Conservation (phyloP, 2,888 invertebrate species). For the Pycnomerus fuliginosus region DNA sequence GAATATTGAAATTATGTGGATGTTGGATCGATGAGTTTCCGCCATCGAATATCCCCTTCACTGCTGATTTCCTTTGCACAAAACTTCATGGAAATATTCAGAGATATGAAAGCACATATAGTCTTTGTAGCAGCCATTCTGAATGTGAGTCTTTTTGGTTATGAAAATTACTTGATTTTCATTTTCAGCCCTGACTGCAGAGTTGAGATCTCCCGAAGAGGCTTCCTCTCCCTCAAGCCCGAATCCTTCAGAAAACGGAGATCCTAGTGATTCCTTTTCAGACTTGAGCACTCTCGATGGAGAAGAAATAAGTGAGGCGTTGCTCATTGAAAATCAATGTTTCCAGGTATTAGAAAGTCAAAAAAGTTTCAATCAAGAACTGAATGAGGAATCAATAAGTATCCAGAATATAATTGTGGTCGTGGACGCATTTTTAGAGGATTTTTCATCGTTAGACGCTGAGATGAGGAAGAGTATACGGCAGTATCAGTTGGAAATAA, state of each 20-base stretch:
- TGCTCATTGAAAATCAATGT: constrained; percentile 55
- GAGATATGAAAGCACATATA: constrained; percentile 45
- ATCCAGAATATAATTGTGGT: constrained; percentile 43
- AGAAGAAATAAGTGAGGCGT: constrained; percentile 55
- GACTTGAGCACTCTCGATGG: constrained; percentile 47
- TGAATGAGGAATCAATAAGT: constrained; percentile 37
- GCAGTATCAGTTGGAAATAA: constrained; percentile 63
- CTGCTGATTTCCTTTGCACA: constrained; percentile 57
- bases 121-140: constrained; percentile 40
- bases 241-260: constrained; percentile 44
- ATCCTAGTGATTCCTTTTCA: constrained; percentile 39
- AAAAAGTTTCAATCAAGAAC: constrained; percentile 40
- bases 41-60: constrained; percentile 59
- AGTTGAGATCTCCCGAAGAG: constrained; percentile 35
- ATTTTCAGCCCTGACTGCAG: not conserved
- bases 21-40: constrained; percentile 61
- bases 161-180: not conserved
- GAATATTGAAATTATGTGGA: constrained; percentile 69
- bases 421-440: constrained; percentile 59
- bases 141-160: constrained; percentile 40
- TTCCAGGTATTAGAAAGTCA: constrained; percentile 58
- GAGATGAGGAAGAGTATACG: constrained; percentile 57
- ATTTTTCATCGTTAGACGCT: constrained; percentile 60
- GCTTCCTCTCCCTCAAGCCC: constrained; percentile 42
- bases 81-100: constrained; percentile 40